Percentiles rank a stretch among this genome's conserved stretches.
These are phyloP conservation scores for Mythimna impura DNA, from an alignment of 2,888 invertebrate genomes.

Conservation along the genomic window DNA sequence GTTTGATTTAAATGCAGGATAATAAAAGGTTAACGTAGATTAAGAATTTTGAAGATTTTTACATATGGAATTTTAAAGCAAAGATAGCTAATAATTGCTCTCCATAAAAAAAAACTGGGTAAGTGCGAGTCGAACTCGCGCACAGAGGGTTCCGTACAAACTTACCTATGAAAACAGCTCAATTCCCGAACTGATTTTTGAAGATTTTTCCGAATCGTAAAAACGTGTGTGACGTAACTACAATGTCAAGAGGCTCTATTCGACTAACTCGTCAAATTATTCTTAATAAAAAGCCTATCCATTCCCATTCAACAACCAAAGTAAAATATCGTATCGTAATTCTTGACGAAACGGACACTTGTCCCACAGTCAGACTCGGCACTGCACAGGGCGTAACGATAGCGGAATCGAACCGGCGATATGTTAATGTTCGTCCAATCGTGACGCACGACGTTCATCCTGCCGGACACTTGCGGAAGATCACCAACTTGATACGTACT, in stretches of 20 bases:
- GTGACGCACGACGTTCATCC: slow-evolving; percentile 88
- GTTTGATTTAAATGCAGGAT: not conserved
- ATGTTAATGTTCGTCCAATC: slow-evolving; percentile 89
- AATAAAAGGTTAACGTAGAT: not conserved
- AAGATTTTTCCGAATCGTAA: too few relatives aligned
- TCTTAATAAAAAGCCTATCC: not conserved
- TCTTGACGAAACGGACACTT: slow-evolving; percentile 51
- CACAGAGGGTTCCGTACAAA: too few relatives aligned
- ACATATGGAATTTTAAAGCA: not conserved
- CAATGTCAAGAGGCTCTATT: not conserved
- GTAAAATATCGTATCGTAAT: slow-evolving; percentile 34
- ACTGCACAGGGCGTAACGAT: slow-evolving; percentile 72
- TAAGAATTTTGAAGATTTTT: not conserved
- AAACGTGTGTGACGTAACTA: too few relatives aligned
- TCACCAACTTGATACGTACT: slow-evolving; percentile 66
- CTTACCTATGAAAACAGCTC: too few relatives aligned
- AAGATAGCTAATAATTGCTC: too few relatives aligned
- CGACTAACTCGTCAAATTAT: not conserved
- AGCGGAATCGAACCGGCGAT: slow-evolving; percentile 86
- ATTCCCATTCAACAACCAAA: not conserved
- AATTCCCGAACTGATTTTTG: too few relatives aligned
- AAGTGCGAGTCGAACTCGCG: too few relatives aligned
- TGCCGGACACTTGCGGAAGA: slow-evolving; percentile 78
- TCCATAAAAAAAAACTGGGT: too few relatives aligned
- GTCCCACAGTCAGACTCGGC: slow-evolving; percentile 53